Evolutionary conservation across 2,113 vertebrate species (phyloP).

Genomic region (Coracopsis vasa): DNA sequence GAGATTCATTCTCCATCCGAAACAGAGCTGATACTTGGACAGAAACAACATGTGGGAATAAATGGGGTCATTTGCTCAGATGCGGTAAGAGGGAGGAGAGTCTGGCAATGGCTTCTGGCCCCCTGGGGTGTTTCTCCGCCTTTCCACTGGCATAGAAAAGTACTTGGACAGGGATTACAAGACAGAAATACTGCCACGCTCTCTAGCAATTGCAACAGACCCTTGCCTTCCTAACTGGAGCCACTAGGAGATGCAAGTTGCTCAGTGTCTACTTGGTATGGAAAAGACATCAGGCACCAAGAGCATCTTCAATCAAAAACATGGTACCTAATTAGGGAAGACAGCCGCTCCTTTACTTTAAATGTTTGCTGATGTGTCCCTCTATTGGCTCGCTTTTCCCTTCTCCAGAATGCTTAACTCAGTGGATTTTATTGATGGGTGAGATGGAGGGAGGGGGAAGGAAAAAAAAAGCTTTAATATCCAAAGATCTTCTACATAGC

Average conservation of each 20-base stretch:
- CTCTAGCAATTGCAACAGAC: accelerated
- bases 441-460: too few species aligned
- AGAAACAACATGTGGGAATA: accelerated
- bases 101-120: background rate
- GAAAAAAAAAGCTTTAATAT: background rate
- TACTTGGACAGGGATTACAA: background rate
- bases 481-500: background rate
- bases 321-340: background rate
- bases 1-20: background rate
- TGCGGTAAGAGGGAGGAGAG: background rate
- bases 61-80: background rate
- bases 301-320: background rate
- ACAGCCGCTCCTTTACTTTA: background rate
- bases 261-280: background rate
- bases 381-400: background rate
- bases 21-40: background rate
- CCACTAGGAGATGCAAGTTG: conserved; percentile 31
- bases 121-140: accelerated
- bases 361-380: background rate
- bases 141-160: background rate
- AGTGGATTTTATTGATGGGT: background rate
- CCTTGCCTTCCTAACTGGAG: background rate
- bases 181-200: accelerated
- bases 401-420: background rate
- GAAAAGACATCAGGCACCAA: background rate